Conservation (phyloP, 2,797 vertebrate genomes). For the Yasuhikotakia modesta region DNA sequence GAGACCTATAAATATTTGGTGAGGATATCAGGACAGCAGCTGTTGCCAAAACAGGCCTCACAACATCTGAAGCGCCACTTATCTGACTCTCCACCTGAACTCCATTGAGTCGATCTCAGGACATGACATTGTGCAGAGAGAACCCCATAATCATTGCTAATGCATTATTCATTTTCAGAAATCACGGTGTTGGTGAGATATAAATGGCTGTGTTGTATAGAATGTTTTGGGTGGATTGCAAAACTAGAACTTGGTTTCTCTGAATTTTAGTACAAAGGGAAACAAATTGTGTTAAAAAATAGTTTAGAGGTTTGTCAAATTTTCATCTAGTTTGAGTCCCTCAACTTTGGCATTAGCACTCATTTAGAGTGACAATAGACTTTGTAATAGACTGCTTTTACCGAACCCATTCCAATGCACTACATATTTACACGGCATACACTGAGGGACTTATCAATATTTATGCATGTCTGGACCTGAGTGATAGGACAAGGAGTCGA, state of each 20-base stretch:
- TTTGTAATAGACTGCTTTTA: slow-evolving; percentile 37
- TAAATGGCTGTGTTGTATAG: slow-evolving; percentile 30
- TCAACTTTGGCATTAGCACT: neutral
- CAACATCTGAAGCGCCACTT: slow-evolving; percentile 41
- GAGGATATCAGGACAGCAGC: slow-evolving; percentile 36
- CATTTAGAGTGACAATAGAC: slow-evolving; percentile 7
- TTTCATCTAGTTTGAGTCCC: neutral
- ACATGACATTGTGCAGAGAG: slow-evolving; percentile 27
- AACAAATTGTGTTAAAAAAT: neutral
- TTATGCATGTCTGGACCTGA: slow-evolving; percentile 21
- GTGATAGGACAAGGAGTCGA: neutral
- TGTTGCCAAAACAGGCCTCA: slow-evolving; percentile 40
- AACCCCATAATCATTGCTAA: slow-evolving; percentile 46
- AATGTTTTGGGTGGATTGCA: slow-evolving; percentile 1
- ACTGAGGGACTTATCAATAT: slow-evolving; percentile 22
- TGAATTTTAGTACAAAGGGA: slow-evolving; percentile 22
- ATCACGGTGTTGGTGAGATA: slow-evolving; percentile 43
- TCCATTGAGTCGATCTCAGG: slow-evolving; percentile 30
- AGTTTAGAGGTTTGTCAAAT: neutral
- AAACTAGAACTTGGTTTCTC: slow-evolving; percentile 21
- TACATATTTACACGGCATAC: slow-evolving; percentile 14
- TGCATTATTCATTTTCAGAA: slow-evolving; percentile 57
- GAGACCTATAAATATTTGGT: slow-evolving; percentile 49
- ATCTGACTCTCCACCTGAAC: slow-evolving; percentile 31
- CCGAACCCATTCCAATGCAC: slow-evolving; percentile 16